These are phyloP conservation scores for Cephus spinipes DNA, from an alignment of 2,888 invertebrate genomes.

Conservation along the genomic window DNA sequence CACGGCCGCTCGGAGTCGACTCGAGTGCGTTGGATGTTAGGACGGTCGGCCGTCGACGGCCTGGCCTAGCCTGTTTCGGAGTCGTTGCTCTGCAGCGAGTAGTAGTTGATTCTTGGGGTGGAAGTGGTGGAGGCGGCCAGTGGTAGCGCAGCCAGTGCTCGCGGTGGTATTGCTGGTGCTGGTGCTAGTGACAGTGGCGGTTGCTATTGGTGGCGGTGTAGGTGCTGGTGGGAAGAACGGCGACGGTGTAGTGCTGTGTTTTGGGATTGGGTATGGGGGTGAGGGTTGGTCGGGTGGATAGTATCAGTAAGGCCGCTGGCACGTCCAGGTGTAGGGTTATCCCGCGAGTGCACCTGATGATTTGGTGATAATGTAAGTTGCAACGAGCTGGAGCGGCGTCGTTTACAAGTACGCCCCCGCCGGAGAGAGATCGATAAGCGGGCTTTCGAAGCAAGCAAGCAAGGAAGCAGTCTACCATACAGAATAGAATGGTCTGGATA, in stretches of 20 bases:
- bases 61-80: constrained; percentile 1
- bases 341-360: constrained; percentile 12
- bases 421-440: constrained; percentile 39
- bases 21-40: constrained; percentile 13
- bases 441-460: constrained; percentile 8
- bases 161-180: not conserved
- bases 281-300: constrained; percentile 14
- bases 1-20: constrained; percentile 22
- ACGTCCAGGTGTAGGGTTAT: constrained; percentile 3
- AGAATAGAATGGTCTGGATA: not conserved
- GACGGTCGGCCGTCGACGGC: constrained; percentile 6
- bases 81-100: not conserved
- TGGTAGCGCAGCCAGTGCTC: not conserved
- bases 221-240: constrained; percentile 12
- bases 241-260: constrained; percentile 17
- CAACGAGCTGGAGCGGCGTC: constrained; percentile 19
- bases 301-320: constrained; percentile 18
- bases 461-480: not conserved
- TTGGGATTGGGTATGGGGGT: constrained; percentile 16
- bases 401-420: constrained; percentile 30
- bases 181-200: not conserved
- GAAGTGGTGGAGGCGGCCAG: not conserved
- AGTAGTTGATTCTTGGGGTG: not conserved
- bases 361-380: constrained; percentile 12
- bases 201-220: not conserved